phyloP scores from a whole-genome alignment of 2,797 vertebrate genomes.

The Clarias platycephalus region DNA sequence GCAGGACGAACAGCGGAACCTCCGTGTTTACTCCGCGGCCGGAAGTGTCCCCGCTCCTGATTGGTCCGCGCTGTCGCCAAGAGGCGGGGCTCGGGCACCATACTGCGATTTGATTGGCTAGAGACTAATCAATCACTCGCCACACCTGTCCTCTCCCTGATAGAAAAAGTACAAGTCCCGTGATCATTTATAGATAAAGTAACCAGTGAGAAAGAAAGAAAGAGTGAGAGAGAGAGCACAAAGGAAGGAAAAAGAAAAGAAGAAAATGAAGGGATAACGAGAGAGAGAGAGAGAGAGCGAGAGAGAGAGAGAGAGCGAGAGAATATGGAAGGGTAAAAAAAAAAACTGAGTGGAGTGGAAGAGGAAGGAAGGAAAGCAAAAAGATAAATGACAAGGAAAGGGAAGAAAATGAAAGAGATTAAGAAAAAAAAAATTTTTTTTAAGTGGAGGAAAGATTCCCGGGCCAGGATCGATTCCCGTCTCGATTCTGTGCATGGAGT shows the following conservation, averaged over 20 bases:
- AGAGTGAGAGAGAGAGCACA: neutral
- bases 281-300: neutral
- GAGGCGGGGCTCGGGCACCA: slow-evolving; percentile 47
- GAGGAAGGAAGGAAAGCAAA: too few relatives aligned
- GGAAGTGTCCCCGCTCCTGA: slow-evolving; percentile 44
- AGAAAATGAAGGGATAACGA: neutral
- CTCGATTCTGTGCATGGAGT: too few relatives aligned
- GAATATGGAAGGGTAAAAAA: neutral
- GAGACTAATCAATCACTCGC: slow-evolving; percentile 43
- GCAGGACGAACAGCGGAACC: neutral
- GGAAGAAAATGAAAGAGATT: neutral
- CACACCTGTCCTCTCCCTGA: slow-evolving; percentile 51
- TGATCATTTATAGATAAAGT: slow-evolving; percentile 1
- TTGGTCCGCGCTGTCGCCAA: slow-evolving; percentile 41
- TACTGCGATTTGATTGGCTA: slow-evolving; percentile 28
- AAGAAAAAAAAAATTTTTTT: too few relatives aligned
- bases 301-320: neutral
- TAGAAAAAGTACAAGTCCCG: slow-evolving; percentile 9
- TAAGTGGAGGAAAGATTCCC: neutral
- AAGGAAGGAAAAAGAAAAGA: too few relatives aligned
- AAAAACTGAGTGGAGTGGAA: neutral
- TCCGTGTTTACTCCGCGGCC: slow-evolving; percentile 58
- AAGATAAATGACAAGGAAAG: neutral
- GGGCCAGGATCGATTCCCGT: too few relatives aligned
- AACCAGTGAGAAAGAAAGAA: neutral